These are phyloP conservation scores for Castor canadensis DNA, from an alignment of 2,113 vertebrate species.

Conservation along the genomic window DNA sequence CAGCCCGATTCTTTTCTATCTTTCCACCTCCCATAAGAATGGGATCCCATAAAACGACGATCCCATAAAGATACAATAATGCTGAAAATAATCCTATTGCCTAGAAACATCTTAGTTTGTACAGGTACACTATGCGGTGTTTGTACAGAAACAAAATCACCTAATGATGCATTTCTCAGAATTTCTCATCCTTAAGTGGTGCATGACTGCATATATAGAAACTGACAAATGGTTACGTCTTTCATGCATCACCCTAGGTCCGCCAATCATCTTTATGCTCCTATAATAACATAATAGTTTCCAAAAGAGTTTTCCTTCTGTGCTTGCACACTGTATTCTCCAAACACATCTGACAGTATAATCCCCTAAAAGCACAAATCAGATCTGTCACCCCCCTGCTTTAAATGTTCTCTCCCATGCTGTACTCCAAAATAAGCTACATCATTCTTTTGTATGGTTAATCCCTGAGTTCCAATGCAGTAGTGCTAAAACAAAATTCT, in stretches of 20 bases:
- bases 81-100: neutral
- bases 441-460: neutral
- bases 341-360: neutral
- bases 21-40: neutral
- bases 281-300: neutral
- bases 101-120: neutral
- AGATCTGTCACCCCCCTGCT: neutral
- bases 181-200: no score
- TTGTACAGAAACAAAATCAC: no score
- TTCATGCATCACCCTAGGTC: no score
- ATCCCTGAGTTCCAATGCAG: no score
- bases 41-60: accelerated
- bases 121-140: no score
- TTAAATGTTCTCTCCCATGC: neutral
- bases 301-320: neutral
- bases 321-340: accelerated
- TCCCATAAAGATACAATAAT: neutral
- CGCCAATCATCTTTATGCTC: accelerated
- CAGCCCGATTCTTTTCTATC: neutral
- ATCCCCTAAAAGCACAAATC: neutral
- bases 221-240: no score
- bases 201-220: neutral
- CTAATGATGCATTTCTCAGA: neutral
- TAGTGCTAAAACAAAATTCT: no score
- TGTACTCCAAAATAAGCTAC: neutral